Percentiles rank a stretch among this genome's conserved stretches.
phyloP scores from a whole-genome alignment of 2,888 invertebrate species.

The Polia nebulosa region DNA sequence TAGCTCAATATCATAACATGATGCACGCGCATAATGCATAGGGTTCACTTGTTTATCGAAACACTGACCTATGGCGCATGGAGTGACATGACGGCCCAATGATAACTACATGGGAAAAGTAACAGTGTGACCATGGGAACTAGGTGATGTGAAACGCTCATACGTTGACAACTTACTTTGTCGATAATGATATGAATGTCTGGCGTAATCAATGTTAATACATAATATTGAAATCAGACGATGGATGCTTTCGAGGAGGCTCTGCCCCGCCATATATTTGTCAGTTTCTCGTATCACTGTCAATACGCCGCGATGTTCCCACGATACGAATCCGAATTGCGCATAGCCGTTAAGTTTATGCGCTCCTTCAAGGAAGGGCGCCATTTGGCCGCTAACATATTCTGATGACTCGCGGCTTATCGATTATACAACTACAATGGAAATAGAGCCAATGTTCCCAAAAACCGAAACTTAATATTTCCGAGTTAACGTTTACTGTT shows the following conservation, averaged over 20 bases:
- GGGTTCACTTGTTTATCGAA: constrained; percentile 78
- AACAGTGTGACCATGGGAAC: constrained; percentile 79
- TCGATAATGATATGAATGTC: constrained; percentile 68
- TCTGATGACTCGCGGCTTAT: constrained; percentile 66
- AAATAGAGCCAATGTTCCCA: constrained; percentile 39
- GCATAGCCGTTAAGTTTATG: constrained; percentile 70
- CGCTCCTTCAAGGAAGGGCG: constrained; percentile 70
- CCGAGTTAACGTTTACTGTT: constrained; percentile 33
- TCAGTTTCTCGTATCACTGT: constrained; percentile 76
- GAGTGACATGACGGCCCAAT: constrained; percentile 71
- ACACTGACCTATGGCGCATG: constrained; percentile 81
- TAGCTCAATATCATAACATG: constrained; percentile 58
- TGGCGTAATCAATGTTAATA: constrained; percentile 69
- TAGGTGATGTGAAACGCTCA: constrained; percentile 73
- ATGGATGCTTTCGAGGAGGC: constrained; percentile 64
- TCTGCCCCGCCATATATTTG: constrained; percentile 71
- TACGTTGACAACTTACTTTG: constrained; percentile 64
- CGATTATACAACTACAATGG: constrained; percentile 59
- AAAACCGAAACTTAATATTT: constrained; percentile 38
- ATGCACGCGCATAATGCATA: constrained; percentile 65
- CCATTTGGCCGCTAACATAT: constrained; percentile 65
- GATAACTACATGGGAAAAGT: constrained; percentile 85
- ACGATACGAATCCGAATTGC: constrained; percentile 75
- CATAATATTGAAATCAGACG: constrained; percentile 59
- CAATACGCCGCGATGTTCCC: constrained; percentile 74